A percentile compares a stretch with the other conserved stretches of the same genome.
Evolutionary conservation across 2,113 vertebrate species (phyloP).

Genomic region (Steatornis caripensis): DNA sequence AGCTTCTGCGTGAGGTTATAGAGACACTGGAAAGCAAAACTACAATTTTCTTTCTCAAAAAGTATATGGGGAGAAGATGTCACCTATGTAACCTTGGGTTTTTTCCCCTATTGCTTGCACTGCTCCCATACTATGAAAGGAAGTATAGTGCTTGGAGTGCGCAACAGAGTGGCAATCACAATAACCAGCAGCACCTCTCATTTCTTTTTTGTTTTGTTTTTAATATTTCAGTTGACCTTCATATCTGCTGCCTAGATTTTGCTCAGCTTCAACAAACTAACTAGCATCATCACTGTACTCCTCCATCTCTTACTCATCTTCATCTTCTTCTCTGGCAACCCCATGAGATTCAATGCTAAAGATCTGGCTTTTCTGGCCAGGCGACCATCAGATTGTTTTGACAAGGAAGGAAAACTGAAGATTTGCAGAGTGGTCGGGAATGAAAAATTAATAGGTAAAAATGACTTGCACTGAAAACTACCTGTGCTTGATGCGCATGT

Average conservation of each 20-base stretch:
- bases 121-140: not conserved
- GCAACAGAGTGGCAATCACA: not conserved
- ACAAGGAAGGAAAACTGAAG: conserved; percentile 43
- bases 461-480: not conserved
- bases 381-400: conserved; percentile 21
- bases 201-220: not conserved
- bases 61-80: no score
- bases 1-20: not conserved
- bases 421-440: not conserved
- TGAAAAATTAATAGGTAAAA: conserved; percentile 16
- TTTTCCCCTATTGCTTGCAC: not conserved
- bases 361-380: conserved; percentile 3
- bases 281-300: not conserved
- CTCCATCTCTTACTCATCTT: not conserved
- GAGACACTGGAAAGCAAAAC: not conserved
- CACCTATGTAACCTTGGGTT: not conserved
- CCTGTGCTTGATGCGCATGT: not conserved
- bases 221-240: not conserved
- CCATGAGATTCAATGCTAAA: conserved; percentile 34
- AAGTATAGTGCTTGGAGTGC: not conserved
- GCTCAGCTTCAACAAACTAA: not conserved
- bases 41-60: not conserved
- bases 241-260: not conserved
- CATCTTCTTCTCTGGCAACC: not conserved
- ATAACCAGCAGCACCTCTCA: not conserved